Evolutionary conservation across 2,113 vertebrate species (phyloP).

Genomic region (Solea solea): DNA sequence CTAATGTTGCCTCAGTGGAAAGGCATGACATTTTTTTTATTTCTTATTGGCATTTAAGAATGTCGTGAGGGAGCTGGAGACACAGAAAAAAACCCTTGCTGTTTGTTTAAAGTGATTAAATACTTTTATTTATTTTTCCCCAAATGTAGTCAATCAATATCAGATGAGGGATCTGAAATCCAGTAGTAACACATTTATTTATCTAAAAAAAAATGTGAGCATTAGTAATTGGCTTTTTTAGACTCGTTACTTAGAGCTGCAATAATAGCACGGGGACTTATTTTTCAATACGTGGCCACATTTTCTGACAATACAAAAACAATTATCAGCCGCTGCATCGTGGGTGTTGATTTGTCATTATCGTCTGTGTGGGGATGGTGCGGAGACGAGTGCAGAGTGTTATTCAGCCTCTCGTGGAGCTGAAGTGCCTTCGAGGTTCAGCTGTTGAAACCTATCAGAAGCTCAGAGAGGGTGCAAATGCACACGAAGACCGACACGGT

Average conservation of each 20-base stretch:
- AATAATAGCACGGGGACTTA: constrained; percentile 7
- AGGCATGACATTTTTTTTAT: not conserved
- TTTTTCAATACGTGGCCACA: constrained; percentile 17
- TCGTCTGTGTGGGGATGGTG: constrained; percentile 39
- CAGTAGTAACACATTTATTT: too few relatives aligned
- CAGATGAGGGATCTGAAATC: too few relatives aligned
- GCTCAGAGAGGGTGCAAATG: constrained; percentile 39
- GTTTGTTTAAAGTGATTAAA: too few relatives aligned
- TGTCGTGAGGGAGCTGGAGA: too few relatives aligned
- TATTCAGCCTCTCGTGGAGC: constrained; percentile 32
- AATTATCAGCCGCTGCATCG: constrained; percentile 26
- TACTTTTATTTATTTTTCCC: too few relatives aligned
- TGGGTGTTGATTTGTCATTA: constrained; percentile 37
- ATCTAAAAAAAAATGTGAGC: too few relatives aligned
- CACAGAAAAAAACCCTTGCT: too few relatives aligned
- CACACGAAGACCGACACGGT: constrained; percentile 35
- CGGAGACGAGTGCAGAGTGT: constrained; percentile 37
- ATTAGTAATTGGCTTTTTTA: not conserved
- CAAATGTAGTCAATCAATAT: too few relatives aligned
- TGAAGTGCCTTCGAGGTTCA: constrained; percentile 35
- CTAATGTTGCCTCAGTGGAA: not conserved
- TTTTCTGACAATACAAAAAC: constrained; percentile 11
- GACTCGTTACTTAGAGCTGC: not conserved
- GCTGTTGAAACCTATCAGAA: constrained; percentile 45
- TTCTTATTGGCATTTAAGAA: too few relatives aligned